phyloP scores from a whole-genome alignment of 2,888 invertebrate genomes.

The Coremacera marginata region DNA sequence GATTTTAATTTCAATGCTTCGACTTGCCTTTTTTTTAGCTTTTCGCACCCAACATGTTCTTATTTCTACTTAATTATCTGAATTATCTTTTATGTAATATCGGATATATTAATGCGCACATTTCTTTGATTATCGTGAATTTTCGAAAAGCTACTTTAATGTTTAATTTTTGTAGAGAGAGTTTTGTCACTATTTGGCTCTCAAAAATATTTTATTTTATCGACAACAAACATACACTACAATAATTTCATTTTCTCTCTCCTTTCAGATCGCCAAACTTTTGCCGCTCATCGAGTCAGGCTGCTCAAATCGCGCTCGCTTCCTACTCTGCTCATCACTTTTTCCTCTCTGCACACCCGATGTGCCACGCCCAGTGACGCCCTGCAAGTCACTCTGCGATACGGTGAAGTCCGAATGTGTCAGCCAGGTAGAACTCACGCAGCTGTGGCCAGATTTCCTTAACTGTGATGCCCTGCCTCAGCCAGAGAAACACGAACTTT shows the following conservation, averaged over 20 bases:
- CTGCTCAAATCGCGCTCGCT: conserved; percentile 84
- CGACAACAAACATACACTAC: background rate
- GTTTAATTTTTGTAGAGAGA: too few relatives aligned
- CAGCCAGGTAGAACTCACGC: conserved; percentile 74
- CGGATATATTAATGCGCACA: too few relatives aligned
- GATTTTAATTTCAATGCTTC: too few relatives aligned
- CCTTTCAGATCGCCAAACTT: conserved; percentile 77
- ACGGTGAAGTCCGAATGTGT: conserved; percentile 79
- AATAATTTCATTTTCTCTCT: conserved; percentile 36
- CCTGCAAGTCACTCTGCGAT: conserved; percentile 88
- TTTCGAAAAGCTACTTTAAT: too few relatives aligned
- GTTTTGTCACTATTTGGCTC: too few relatives aligned
- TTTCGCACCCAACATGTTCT: too few relatives aligned
- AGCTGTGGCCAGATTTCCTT: conserved; percentile 80
- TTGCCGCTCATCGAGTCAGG: conserved; percentile 81
- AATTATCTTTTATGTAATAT: too few relatives aligned
- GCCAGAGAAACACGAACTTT: conserved; percentile 77
- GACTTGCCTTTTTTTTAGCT: too few relatives aligned
- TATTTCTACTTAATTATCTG: too few relatives aligned
- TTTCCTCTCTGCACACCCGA: conserved; percentile 92
- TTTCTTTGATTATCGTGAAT: too few relatives aligned
- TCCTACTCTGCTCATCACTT: conserved; percentile 91
- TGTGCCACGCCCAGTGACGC: conserved; percentile 85
- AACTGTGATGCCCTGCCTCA: conserved; percentile 86
- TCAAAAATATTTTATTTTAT: background rate